These are phyloP conservation scores for Drepanosiphum platanoidis DNA, from an alignment of 2,888 invertebrate species.

Conservation along the genomic window DNA sequence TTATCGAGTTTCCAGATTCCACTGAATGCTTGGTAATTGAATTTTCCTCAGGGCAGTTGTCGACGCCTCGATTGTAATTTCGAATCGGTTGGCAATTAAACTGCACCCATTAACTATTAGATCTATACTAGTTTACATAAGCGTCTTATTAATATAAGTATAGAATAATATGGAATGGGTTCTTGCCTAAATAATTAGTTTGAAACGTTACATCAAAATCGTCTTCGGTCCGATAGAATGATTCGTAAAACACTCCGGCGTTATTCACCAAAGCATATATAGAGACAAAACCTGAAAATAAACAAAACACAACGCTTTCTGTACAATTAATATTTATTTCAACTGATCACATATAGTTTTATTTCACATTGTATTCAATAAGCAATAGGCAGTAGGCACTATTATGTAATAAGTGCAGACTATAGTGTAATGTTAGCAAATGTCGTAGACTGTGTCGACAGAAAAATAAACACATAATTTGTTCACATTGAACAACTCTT, in stretches of 20 bases:
- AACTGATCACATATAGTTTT: background rate
- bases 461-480: background rate
- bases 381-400: background rate
- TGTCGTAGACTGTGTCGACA: background rate
- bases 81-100: too few relatives aligned
- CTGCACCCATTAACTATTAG: too few relatives aligned
- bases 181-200: constrained; percentile 71
- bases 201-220: constrained; percentile 71
- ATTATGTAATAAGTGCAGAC: too few relatives aligned
- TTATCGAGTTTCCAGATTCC: too few relatives aligned
- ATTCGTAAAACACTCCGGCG: constrained; percentile 71
- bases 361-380: background rate
- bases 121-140: background rate
- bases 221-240: constrained; percentile 69
- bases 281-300: constrained; percentile 47
- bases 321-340: constrained; percentile 6
- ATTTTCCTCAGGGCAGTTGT: too few relatives aligned
- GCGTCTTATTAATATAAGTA: background rate
- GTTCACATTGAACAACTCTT: background rate
- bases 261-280: constrained; percentile 68
- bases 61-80: too few relatives aligned
- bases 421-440: background rate
- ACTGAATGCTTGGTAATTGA: too few relatives aligned
- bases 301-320: constrained; percentile 39
- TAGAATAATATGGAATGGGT: background rate